Evolutionary conservation across 2,113 vertebrate species (phyloP), one percentile per base, ranked within the genome.

Genomic region (Bagarius yarrelli): DNA sequence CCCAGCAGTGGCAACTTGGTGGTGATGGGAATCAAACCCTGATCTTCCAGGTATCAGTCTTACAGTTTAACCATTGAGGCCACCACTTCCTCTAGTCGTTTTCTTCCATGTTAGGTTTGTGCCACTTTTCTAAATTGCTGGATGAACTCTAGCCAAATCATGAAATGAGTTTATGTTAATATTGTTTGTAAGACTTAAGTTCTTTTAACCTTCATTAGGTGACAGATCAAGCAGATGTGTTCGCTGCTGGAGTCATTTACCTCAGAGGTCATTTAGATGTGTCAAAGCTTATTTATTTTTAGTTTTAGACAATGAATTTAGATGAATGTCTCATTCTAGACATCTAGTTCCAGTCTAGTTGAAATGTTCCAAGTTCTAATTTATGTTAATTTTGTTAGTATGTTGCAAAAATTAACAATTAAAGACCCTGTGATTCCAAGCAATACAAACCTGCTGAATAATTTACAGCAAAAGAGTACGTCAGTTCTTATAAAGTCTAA

Each of bases 401-500:
- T 23, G 44, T 52, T 27, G n/a, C 44, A 70, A 50, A 47, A 9
- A 50, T 50, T 53, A 11, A 32, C n/a, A 23, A 18, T 55, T 55
- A 53, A 73, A 73, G 23, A 30, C 4, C 8, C 23, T 73, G 18
- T 14, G 18, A 73, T 32, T 34, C 30, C 19, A 23, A 32, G n/a
- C 23, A 12, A 2, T 44, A 6, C n/a, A 16, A 70, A 57, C 53
- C 52, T 44, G 77, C 15, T 69, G 77, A 79, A 44, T 36, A 63
- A 64, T 34, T 40, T 36, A 21, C 15, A 57, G 19, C 3, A 79
- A 9, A 16, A 30, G 25, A 55, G 44, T 52, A 50, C 56, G 36
- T 30, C 36, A 47, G 47, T 78, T 50, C 76, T 81, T 71, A 27
- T 71, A 60, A 72, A 73, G 14, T 73, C 27, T 25, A 59, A 70